Base-by-base conservation (phyloP, 2,113 vertebrate genomes). In the Labrus mixtus region DNA sequence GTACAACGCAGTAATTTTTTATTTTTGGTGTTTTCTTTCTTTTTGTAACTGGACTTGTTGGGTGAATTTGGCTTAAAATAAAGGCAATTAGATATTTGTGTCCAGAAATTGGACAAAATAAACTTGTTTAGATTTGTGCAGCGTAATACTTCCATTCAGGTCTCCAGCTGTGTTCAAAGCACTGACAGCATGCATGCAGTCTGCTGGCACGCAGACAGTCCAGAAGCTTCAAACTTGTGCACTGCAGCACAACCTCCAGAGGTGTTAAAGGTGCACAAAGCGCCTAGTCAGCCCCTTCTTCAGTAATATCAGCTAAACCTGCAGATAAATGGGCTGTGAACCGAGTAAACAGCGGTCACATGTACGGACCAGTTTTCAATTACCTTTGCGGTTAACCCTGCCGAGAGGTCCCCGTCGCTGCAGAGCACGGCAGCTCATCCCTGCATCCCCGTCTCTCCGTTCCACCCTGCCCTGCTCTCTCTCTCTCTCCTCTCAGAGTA, bases 311-410 rank as follows among this genome's bases (percentile, higher is more conserved):
- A 87, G 87, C 81, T 87, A 89, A 88, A 89, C 81, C 84, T 82
- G 78, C 88, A 90, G 84, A 89, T 90, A 92, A 92, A 90, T 84
- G 86, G 83, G 80, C 82, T 83, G 81, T 93, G 91, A 93, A 93
- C 86, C 68, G 68, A 88, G 90, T 90, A 90, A 92, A 91, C 89
- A 91, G 88, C 71, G 82, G 89, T 80, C 90, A 86, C 83, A 85
- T 72, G 88, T 85, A 81, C 60, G 16, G 79, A 73, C 82, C 75
- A 63, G 54, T 89, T 91, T 93, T 92, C 91, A 91, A 91, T 92
- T 93, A 92, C 88, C 82, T 81, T 81, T 50, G 81, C 53, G 67
- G 89, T 91, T 92, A 92, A 93, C 91, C 93, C 73, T 54, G 1
- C 66, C 16, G 37, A 82, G 76, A 92, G 88, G 86, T 88, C 82